Evolutionary conservation across 1,140 invertebrate genomes (phyloP).

Genomic region (Eriocheir sinensis): DNA sequence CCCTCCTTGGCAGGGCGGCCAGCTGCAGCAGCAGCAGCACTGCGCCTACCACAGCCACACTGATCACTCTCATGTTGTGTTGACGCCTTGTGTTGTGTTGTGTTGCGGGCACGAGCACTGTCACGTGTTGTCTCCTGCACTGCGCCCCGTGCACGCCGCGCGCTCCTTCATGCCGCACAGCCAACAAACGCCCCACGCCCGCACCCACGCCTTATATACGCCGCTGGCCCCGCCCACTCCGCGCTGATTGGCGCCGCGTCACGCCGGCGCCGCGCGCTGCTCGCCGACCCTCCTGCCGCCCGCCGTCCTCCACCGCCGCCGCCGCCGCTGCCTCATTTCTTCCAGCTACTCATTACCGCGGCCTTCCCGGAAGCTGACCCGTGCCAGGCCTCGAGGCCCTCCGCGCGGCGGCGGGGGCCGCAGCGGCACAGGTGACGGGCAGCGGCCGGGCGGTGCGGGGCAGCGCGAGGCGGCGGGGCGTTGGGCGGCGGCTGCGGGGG

Average conservation of each 20-base stretch:
- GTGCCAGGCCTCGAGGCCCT: not conserved
- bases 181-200: slow-evolving; percentile 63
- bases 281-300: not conserved
- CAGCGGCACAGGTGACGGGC: not conserved
- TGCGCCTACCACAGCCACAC: slow-evolving; percentile 64
- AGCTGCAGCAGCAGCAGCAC: slow-evolving; percentile 60
- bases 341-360: slow-evolving; percentile 72
- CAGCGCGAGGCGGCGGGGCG: not conserved
- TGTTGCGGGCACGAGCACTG: slow-evolving; percentile 55
- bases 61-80: slow-evolving; percentile 66
- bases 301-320: not conserved
- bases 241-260: slow-evolving; percentile 54
- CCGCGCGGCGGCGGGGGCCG: not conserved
- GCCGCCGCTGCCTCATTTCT: slow-evolving; percentile 30
- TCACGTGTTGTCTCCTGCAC: slow-evolving; percentile 75
- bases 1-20: slow-evolving; percentile 37
- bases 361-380: slow-evolving; percentile 64
- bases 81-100: not conserved
- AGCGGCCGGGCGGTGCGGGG: not conserved
- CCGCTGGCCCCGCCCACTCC: not conserved
- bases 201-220: slow-evolving; percentile 57
- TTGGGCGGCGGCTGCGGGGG: not conserved
- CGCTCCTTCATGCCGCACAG: slow-evolving; percentile 72
- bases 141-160: slow-evolving; percentile 64
- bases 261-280: slow-evolving; percentile 6